Conservation (phyloP, 2,797 vertebrate genomes). For the Sardinella longiceps region DNA sequence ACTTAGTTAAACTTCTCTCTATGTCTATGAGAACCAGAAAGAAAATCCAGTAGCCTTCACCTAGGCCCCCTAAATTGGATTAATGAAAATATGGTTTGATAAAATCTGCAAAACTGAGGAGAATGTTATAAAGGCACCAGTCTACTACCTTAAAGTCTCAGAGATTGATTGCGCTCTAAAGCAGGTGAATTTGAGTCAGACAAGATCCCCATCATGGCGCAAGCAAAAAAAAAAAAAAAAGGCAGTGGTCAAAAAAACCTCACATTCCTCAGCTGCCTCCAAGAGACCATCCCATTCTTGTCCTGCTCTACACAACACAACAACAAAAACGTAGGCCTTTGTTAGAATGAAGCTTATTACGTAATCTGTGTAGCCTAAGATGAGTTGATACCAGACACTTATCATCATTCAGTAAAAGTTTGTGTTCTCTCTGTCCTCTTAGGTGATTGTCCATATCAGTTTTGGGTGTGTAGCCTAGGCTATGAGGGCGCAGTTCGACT, state of each 20-base stretch:
- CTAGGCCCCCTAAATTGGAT: too few species aligned
- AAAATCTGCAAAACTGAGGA: neutral
- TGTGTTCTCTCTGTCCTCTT: neutral
- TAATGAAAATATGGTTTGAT: neutral
- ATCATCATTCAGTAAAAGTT: neutral
- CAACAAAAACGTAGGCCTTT: neutral
- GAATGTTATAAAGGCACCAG: neutral
- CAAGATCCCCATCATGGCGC: neutral
- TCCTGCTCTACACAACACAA: neutral
- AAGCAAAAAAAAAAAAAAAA: neutral
- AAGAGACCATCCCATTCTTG: neutral
- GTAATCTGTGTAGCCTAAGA: neutral
- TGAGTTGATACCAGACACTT: neutral
- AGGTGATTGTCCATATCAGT: neutral
- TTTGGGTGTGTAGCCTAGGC: conserved; percentile 6
- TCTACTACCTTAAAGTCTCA: neutral
- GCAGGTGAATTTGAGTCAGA: neutral
- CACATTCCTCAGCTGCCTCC: neutral
- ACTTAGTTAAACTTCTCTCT: too few species aligned
- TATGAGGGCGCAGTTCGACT: neutral
- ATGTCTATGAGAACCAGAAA: too few species aligned
- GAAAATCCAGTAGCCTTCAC: too few species aligned
- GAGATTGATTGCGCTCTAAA: neutral
- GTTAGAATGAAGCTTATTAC: neutral
- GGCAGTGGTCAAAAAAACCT: neutral